phyloP scores from a whole-genome alignment of 2,888 invertebrate genomes.

The Ephialtes manifestator region DNA sequence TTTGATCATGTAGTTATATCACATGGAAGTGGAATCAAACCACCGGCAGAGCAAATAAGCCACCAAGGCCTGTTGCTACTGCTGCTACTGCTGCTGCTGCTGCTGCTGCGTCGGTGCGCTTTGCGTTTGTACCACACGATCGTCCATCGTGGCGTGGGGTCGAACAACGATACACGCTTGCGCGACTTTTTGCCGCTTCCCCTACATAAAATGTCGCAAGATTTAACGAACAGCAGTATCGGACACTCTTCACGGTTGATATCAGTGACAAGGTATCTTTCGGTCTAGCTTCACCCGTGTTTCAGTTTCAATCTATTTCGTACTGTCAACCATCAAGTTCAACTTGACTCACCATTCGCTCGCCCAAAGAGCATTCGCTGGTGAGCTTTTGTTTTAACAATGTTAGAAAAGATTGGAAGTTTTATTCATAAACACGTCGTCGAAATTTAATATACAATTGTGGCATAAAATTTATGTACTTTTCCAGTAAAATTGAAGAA shows the following conservation, averaged over 20 bases:
- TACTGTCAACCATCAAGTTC: neutral
- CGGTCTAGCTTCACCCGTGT: neutral
- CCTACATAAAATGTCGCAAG: conserved; percentile 63
- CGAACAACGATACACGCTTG: conserved; percentile 53
- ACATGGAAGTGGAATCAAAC: conserved; percentile 48
- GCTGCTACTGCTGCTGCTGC: neutral
- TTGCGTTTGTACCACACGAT: conserved; percentile 34
- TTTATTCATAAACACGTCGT: too few species aligned
- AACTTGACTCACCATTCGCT: neutral
- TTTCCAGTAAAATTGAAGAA: too few species aligned
- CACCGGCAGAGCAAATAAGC: conserved; percentile 25
- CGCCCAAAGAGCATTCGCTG: neutral
- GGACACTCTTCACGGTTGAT: conserved; percentile 38
- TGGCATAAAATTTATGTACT: too few species aligned
- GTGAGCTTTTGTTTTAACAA: conserved; percentile 13
- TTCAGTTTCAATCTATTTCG: neutral
- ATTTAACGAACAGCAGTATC: conserved; percentile 62
- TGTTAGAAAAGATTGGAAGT: too few species aligned
- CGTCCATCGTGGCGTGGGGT: conserved; percentile 58
- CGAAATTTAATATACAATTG: too few species aligned
- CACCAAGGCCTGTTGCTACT: conserved; percentile 36
- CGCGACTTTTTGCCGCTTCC: conserved; percentile 45
- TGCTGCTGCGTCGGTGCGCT: conserved; percentile 11
- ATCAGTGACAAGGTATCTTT: conserved; percentile 19
- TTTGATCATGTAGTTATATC: conserved; percentile 58